Base-by-base conservation (phyloP, 2,797 vertebrate genomes). In the Pipistrellus pipistrellus region DNA sequence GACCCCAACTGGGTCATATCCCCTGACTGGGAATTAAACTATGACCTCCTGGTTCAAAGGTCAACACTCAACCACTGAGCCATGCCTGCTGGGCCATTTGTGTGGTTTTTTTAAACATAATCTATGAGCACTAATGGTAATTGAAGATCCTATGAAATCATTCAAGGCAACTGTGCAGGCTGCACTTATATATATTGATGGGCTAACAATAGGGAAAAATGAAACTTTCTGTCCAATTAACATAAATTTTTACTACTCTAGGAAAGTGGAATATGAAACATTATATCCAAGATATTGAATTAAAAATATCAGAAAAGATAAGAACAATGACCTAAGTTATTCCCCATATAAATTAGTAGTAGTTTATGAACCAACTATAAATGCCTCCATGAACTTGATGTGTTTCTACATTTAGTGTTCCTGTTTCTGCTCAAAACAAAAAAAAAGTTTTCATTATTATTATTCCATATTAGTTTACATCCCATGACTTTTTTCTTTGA, bases 381-480 rank as follows among this genome's bases (percentile, higher is more conserved):
- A 30, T 53, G 8, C 30, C 32, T 73, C 57, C 9, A 8, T 38
- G 75, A 72, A 83, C 87, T 32, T 72, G 59, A 55, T 30, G 0
- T 77, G 38, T 77, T 93, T 85, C 76, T 76, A 69, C 90, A 83
- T 68, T 77, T 20, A 38, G 64, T 80, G 51, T 57, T 78, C 11
- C 23, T 48, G 18, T 66, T 94, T 93, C 55, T 88, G 7, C 51
- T 64, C 44, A 91, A 81, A 80, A 73, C 59, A 72, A 88, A 95
- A 86, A 51, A 51, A 51, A 46, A 59, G 18, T 81, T 94, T 92
- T 46, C 87, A n/a, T 62, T 48, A 64, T 57, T 85, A 35, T 71
- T 77, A 64, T 91, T 90, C 71, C 57, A 48, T 27, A 72, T 75
- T 41, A 80, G 13, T 95, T 75, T 71, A 59, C 8, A 69, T 32